These are phyloP conservation scores for Myotis lucifugus DNA, from an alignment of 2,113 vertebrate genomes.

Conservation along the genomic window DNA sequence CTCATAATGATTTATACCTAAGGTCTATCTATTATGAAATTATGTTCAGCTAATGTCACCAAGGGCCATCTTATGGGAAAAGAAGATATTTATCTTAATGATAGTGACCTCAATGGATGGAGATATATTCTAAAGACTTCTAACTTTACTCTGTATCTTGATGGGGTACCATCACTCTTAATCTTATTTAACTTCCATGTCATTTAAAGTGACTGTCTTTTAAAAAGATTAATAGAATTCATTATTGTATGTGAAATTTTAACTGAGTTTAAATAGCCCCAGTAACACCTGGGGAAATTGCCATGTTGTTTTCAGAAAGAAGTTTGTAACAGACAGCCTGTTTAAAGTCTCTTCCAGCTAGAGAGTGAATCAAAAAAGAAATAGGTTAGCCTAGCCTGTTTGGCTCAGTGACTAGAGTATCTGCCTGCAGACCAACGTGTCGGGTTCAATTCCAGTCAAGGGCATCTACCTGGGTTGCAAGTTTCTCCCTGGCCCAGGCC, in stretches of 20 bases:
- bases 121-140: constrained; percentile 10
- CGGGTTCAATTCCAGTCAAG: no score
- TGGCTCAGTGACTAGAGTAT: no score
- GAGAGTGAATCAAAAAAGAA: background rate
- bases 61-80: background rate
- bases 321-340: background rate
- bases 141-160: background rate
- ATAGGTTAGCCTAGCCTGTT: background rate
- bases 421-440: no score
- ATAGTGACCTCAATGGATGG: background rate
- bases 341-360: background rate
- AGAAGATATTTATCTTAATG: constrained; percentile 49
- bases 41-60: background rate
- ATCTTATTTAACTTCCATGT: constrained; percentile 39
- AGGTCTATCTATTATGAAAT: constrained; percentile 17
- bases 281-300: constrained; percentile 43
- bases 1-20: constrained; percentile 37
- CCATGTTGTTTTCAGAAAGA: constrained; percentile 27
- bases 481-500: no score
- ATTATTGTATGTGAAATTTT: constrained; percentile 46
- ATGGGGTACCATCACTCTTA: constrained; percentile 21
- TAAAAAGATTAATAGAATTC: constrained; percentile 51
- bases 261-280: constrained; percentile 31
- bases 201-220: constrained; percentile 45
- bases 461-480: no score